These are phyloP conservation scores for Eilema griseolum DNA, from an alignment of 2,888 invertebrate genomes.

Conservation along the genomic window DNA sequence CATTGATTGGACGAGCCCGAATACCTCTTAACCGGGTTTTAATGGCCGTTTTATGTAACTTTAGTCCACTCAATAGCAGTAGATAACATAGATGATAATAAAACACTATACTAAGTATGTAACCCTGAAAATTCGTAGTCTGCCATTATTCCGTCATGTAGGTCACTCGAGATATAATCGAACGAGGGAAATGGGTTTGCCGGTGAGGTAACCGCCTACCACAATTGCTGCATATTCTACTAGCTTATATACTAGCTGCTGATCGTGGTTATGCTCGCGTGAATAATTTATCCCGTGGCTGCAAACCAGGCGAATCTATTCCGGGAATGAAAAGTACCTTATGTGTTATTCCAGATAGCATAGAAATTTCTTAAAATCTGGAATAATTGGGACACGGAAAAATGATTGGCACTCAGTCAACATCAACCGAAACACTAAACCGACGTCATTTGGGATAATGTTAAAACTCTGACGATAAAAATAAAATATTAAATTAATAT, in stretches of 20 bases:
- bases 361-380: too few relatives aligned
- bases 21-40: not conserved
- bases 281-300: not conserved
- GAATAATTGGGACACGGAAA: too few relatives aligned
- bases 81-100: not conserved
- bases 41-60: not conserved
- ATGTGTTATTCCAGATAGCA: too few relatives aligned
- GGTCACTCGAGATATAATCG: conserved; percentile 5
- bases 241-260: not conserved
- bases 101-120: not conserved
- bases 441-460: too few relatives aligned
- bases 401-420: too few relatives aligned
- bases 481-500: too few relatives aligned
- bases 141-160: not conserved
- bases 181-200: conserved; percentile 14
- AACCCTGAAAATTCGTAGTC: not conserved
- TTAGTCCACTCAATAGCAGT: not conserved
- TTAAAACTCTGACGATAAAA: too few relatives aligned
- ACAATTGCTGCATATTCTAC: not conserved
- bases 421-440: too few relatives aligned
- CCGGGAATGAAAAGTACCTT: not conserved
- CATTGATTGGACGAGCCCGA: too few relatives aligned
- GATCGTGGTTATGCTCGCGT: not conserved
- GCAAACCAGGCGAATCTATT: not conserved
- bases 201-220: not conserved